Evolutionary conservation across 1,140 invertebrate species (phyloP).

Genomic region (Hirudo medicinalis): DNA sequence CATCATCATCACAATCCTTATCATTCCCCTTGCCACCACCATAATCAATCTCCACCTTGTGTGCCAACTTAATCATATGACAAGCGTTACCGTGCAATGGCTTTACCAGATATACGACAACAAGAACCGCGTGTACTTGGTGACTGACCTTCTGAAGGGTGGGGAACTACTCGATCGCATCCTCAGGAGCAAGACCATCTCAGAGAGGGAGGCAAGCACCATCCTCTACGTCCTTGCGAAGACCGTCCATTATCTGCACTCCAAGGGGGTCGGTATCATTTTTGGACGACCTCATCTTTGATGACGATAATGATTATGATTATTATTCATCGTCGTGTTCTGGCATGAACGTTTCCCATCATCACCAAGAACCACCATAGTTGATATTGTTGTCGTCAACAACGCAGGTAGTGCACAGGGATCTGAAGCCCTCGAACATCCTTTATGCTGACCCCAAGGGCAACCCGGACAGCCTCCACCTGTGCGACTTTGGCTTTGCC

Average conservation of each 20-base stretch:
- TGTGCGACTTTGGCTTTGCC: slow-evolving; percentile 92
- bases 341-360: too few species aligned
- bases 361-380: background rate
- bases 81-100: too few species aligned
- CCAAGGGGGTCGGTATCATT: slow-evolving; percentile 63
- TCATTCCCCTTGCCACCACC: too few species aligned
- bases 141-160: slow-evolving; percentile 78
- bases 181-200: slow-evolving; percentile 64
- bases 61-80: too few species aligned
- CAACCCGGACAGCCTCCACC: slow-evolving; percentile 61
- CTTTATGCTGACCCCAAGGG: slow-evolving; percentile 69
- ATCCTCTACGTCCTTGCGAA: slow-evolving; percentile 70
- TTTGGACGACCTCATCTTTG: background rate
- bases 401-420: slow-evolving; percentile 67
- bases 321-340: background rate
- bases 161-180: slow-evolving; percentile 90
- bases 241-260: slow-evolving; percentile 82
- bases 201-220: slow-evolving; percentile 78
- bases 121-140: slow-evolving; percentile 68
- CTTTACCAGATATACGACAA: slow-evolving; percentile 67
- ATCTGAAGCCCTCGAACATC: slow-evolving; percentile 93
- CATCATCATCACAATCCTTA: background rate
- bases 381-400: background rate
- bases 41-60: too few species aligned
- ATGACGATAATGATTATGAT: background rate